Percentiles rank a stretch among this genome's conserved stretches.
Conservation (phyloP, 1,140 invertebrate species). For the Drosophila nigromelanica region DNA sequence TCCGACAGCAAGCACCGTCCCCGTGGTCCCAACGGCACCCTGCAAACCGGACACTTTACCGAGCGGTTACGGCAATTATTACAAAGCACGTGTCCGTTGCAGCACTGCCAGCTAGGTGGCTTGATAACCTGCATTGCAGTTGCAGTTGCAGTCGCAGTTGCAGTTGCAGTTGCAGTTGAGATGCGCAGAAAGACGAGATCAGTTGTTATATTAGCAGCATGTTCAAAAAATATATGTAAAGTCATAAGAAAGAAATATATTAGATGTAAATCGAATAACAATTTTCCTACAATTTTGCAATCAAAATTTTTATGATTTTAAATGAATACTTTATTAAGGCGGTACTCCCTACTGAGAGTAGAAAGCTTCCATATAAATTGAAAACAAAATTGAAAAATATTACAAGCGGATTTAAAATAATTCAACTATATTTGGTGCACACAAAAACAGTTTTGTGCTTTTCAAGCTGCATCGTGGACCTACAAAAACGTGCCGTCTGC, state of each 20-base stretch:
- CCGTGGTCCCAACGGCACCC: slow-evolving; percentile 80
- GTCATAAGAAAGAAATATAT: background rate
- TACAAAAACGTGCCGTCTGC: slow-evolving; percentile 30
- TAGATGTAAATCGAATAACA: background rate
- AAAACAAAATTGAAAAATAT: slow-evolving; percentile 77
- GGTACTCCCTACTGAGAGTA: background rate
- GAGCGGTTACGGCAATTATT: slow-evolving; percentile 83
- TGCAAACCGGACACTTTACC: slow-evolving; percentile 84
- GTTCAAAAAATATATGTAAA: no score
- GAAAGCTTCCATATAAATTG: slow-evolving; percentile 70
- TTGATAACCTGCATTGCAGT: slow-evolving; percentile 71
- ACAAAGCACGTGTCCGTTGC: slow-evolving; percentile 84
- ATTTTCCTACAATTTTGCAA: background rate
- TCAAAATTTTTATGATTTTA: slow-evolving; percentile 27
- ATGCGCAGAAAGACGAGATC: background rate
- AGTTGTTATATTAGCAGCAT: no score
- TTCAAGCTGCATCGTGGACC: slow-evolving; percentile 49
- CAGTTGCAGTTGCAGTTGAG: slow-evolving; percentile 39
- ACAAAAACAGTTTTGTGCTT: slow-evolving; percentile 68
- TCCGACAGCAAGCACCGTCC: slow-evolving; percentile 84
- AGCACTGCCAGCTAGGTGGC: slow-evolving; percentile 84
- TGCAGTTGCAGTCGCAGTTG: slow-evolving; percentile 66
- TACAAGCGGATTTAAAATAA: slow-evolving; percentile 80
- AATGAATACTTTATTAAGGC: background rate
- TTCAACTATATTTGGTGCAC: slow-evolving; percentile 67